A percentile compares a stretch with the other conserved stretches of the same genome.
Conservation (phyloP, 2,888 invertebrate species). For the Allophyes oxyacanthae region DNA sequence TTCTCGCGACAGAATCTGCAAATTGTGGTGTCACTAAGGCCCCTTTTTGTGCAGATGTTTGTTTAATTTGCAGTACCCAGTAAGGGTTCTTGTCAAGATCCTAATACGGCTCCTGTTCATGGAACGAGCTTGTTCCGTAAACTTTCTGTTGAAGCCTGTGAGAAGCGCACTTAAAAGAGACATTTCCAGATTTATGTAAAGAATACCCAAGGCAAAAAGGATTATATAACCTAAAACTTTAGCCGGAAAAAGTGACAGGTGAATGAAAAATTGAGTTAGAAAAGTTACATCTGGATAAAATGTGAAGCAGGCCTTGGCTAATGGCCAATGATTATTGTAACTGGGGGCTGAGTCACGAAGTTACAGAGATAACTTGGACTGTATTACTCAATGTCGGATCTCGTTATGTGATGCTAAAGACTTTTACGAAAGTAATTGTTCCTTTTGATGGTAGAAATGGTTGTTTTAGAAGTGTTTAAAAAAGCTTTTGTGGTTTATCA, state of each 20-base stretch:
- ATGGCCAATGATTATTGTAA: constrained; percentile 55
- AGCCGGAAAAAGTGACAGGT: constrained; percentile 51
- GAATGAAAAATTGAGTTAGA: constrained; percentile 57
- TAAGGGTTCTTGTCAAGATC: no score
- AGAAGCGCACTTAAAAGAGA: no score
- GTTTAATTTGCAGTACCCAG: no score
- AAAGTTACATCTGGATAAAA: constrained; percentile 57
- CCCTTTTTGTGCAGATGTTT: no score
- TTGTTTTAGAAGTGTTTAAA: background rate
- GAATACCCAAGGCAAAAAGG: no score
- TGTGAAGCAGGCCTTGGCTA: constrained; percentile 37
- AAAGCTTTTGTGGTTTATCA: no score
- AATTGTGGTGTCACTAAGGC: no score
- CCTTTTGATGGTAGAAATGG: constrained; percentile 27
- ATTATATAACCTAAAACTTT: constrained; percentile 13
- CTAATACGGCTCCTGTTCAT: no score
- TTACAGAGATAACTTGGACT: constrained; percentile 46
- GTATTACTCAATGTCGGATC: constrained; percentile 56
- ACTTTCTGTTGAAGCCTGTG: no score
- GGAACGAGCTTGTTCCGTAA: no score
- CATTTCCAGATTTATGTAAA: no score
- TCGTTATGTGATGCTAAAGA: constrained; percentile 42
- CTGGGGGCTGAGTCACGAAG: constrained; percentile 34
- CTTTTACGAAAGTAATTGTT: constrained; percentile 45
- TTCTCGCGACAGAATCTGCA: no score